Evolutionary conservation across 2,888 invertebrate species (phyloP).

Genomic region (Alloscopus bannaensis): DNA sequence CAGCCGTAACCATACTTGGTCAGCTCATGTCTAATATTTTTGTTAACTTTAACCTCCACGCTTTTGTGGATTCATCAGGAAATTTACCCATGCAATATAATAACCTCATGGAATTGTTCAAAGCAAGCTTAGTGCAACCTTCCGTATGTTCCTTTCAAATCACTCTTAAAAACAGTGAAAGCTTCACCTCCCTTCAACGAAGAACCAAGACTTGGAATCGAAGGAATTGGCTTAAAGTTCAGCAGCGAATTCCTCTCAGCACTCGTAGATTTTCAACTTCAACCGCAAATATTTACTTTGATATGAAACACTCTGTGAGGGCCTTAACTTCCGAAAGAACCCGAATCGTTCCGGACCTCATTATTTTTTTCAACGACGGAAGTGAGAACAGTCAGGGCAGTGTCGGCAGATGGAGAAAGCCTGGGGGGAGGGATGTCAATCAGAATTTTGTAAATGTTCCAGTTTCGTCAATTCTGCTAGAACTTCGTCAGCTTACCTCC

Average conservation of each 20-base stretch:
- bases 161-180: background rate
- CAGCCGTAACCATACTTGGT: too few species aligned
- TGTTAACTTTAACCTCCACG: background rate
- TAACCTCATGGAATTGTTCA: background rate
- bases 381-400: background rate
- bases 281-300: background rate
- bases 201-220: background rate
- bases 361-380: too few species aligned
- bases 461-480: background rate
- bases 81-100: background rate
- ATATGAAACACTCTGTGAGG: background rate
- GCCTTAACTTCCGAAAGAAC: background rate
- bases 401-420: background rate
- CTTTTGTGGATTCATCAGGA: background rate
- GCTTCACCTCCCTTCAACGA: background rate
- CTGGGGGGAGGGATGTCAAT: background rate
- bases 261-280: conserved; percentile 1
- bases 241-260: background rate
- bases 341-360: background rate
- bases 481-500: background rate
- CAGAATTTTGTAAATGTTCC: background rate
- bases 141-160: background rate
- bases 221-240: background rate
- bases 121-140: background rate
- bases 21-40: background rate